phyloP scores from a whole-genome alignment of 2,113 vertebrate species.

The Chloropsis cyanopogon region DNA sequence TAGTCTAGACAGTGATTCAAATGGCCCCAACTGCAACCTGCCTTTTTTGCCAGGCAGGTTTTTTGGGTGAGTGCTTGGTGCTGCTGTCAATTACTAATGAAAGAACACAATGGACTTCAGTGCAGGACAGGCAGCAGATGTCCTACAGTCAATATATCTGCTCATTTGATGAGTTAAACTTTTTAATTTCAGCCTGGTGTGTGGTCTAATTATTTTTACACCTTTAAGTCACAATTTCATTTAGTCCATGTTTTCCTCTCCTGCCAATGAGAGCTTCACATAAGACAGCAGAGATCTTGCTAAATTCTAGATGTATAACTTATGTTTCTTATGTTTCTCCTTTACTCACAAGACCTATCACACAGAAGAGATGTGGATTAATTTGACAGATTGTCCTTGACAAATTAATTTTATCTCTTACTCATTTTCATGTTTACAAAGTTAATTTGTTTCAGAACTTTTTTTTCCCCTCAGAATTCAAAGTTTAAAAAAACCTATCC shows the following conservation, averaged over 20 bases:
- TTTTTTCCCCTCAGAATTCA: background rate
- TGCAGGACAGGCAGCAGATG: background rate
- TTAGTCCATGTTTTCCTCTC: background rate
- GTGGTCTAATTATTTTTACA: background rate
- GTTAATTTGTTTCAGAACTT: background rate
- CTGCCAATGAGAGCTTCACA: background rate
- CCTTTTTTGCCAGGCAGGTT: background rate
- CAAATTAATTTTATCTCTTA: background rate
- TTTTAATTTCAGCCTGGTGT: background rate
- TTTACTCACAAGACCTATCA: background rate
- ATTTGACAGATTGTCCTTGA: background rate
- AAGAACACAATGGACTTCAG: fast-evolving
- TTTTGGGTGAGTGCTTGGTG: background rate
- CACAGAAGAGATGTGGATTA: background rate
- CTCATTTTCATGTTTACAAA: background rate
- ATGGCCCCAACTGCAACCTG: background rate
- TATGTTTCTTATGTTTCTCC: background rate
- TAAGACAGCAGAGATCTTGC: background rate
- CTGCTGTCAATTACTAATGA: fast-evolving
- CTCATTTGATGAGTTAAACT: background rate
- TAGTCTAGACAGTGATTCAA: background rate
- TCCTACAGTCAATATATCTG: background rate
- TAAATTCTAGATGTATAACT: background rate
- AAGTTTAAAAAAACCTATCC: background rate
- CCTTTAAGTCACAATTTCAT: background rate